phyloP scores from a whole-genome alignment of 2,113 vertebrate species.

The Pluvialis apricaria region DNA sequence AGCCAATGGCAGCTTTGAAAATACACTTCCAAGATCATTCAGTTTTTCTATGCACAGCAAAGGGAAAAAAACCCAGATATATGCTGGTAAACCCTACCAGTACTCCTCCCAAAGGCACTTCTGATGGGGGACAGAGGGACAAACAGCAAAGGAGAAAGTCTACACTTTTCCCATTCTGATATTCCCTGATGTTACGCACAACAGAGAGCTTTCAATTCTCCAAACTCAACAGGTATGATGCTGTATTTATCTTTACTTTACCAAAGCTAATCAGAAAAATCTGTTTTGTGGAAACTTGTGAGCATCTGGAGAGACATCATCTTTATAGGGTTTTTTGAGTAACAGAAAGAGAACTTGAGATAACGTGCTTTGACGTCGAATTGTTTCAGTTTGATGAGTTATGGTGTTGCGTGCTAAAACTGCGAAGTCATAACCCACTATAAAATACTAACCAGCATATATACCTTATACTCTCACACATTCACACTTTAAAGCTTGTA shows the following conservation, averaged over 20 bases:
- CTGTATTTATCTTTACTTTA: not conserved
- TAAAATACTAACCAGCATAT: not conserved
- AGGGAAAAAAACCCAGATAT: not conserved
- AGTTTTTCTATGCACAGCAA: not conserved
- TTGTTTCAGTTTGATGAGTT: not conserved
- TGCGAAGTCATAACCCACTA: not conserved
- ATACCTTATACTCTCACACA: not conserved
- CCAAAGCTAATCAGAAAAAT: not conserved
- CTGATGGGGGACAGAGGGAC: not conserved
- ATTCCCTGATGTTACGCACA: not conserved
- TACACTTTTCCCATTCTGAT: not conserved
- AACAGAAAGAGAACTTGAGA: not conserved
- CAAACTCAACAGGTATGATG: not conserved
- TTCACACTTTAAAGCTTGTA: not conserved
- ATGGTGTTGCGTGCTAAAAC: not conserved
- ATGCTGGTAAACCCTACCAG: not conserved
- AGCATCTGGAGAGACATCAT: not conserved
- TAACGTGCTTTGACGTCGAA: not conserved
- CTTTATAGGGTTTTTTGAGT: not conserved
- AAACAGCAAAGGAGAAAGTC: not conserved
- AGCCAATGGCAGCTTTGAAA: not conserved
- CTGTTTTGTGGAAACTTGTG: not conserved
- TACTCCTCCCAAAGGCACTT: not conserved
- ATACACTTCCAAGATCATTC: not conserved
- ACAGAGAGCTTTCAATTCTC: not conserved